Evolutionary conservation across 1,140 invertebrate genomes (phyloP), one percentile per base, ranked within the genome.

Genomic region (Lamellibrachia luymesi): DNA sequence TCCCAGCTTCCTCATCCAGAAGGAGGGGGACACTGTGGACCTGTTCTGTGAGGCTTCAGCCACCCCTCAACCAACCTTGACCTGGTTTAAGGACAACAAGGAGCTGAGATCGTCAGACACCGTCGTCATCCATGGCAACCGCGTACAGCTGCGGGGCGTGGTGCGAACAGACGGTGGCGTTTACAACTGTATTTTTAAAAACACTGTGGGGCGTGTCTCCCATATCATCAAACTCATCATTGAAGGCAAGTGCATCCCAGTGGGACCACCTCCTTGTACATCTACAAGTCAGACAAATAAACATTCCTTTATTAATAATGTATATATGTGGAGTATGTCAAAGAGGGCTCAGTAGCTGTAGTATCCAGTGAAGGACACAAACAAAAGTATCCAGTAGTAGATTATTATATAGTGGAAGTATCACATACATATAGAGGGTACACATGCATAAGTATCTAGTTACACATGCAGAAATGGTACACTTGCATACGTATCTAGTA

Each of bases 21-120:
- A 93, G 13, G 94, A 94, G 38, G 95, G 98, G 94, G 98, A 99
- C 97, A 98, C 98, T 94, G 98, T 99, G 95, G 98, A 98, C 95
- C 97, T 99, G 94, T 98, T 98, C 97, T 99, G 98, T 97, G 98
- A 99, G 96, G 98, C 98, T 27, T 98, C 98, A 96, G 98, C 98
- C 94, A 99, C 94, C 4, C 95, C 96, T n/a, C 93, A 94, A 91
- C 95, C 95, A 13, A 94, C 92, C 2, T 92, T 95, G 22, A 93
- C 93, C 50, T 96, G 95, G 95, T 92, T 56, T 56, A 95, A 95
- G 92, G 95, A 96, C 92, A 93, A 92, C 22, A 93, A 93, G 27
- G 93, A 94, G 2, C 93, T 94, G 22, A 93, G 93, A 25, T 92
- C 92, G 1, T 93, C 94, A 1, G 56, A 94, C 2, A 93, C 93